phyloP scores from a whole-genome alignment of 2,797 vertebrate genomes.

The Aphelocoma californica region DNA sequence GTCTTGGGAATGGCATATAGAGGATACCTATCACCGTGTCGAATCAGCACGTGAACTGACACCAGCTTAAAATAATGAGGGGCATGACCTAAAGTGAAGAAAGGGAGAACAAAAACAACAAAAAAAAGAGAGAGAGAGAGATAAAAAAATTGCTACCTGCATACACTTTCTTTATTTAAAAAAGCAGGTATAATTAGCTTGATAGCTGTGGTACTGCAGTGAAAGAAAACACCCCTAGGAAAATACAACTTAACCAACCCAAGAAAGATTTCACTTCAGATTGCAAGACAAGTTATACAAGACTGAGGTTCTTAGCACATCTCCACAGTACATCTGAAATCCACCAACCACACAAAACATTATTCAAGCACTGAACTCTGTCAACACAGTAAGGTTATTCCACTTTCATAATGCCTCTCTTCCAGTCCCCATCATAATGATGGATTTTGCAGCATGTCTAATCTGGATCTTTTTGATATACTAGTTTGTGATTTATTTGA shows the following conservation, averaged over 20 bases:
- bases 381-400: neutral
- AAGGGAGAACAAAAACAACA: neutral
- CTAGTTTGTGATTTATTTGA: neutral
- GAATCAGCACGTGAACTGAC: conserved; percentile 94
- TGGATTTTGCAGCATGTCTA: neutral
- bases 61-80: conserved; percentile 91
- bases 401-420: neutral
- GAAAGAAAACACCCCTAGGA: neutral
- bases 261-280: neutral
- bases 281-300: neutral
- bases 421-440: neutral
- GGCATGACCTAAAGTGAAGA: conserved; percentile 83
- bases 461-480: neutral
- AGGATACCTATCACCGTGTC: conserved; percentile 94
- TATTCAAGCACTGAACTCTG: neutral
- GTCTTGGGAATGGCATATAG: conserved; percentile 95
- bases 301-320: neutral
- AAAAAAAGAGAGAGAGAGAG: no score
- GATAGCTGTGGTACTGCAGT: neutral
- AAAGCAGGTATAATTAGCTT: neutral
- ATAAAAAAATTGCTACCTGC: neutral
- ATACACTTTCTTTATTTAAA: neutral
- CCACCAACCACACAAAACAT: neutral
- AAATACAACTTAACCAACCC: neutral
- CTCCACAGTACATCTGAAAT: neutral